A percentile compares a stretch with the other conserved stretches of the same genome.
Evolutionary conservation across 1,140 invertebrate genomes (phyloP).

Genomic region (Microplitis demolitor): DNA sequence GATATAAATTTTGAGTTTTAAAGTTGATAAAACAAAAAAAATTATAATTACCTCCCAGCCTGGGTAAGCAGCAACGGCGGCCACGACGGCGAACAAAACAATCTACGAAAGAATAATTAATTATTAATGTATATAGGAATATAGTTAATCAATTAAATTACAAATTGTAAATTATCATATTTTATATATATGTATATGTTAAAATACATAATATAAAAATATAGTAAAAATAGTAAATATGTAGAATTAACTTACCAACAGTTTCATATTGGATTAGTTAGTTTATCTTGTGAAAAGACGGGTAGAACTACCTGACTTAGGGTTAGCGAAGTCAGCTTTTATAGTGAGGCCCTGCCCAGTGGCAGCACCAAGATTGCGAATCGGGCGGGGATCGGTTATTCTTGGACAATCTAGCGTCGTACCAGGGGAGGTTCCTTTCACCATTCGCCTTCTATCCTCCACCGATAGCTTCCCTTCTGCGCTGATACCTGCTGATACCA

Average conservation of each 20-base stretch:
- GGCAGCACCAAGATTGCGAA: conserved; percentile 40
- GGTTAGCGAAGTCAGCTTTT: conserved; percentile 58
- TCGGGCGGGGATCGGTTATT: conserved; percentile 48
- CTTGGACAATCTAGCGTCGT: conserved; percentile 3
- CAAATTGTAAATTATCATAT: conserved; percentile 3
- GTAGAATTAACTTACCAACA: conserved; percentile 53
- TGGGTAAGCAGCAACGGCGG: conserved; percentile 42
- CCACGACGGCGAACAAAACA: conserved; percentile 53
- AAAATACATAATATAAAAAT: not conserved
- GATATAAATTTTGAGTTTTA: not conserved
- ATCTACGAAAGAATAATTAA: conserved; percentile 43
- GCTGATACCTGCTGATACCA: too few species aligned
- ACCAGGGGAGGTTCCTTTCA: conserved; percentile 29
- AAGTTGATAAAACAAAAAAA: not conserved
- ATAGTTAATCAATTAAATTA: not conserved
- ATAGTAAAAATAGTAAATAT: not conserved
- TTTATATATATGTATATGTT: too few species aligned
- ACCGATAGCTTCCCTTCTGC: not conserved
- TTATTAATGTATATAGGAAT: not conserved
- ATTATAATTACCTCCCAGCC: conserved; percentile 30
- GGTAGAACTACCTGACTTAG: conserved; percentile 55
- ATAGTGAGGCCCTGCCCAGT: conserved; percentile 56
- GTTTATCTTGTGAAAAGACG: conserved; percentile 55
- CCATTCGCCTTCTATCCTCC: not conserved
- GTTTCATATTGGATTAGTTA: conserved; percentile 50